Conservation (phyloP, 53 echinoderm and acorn worm species). For the Luidia sarsii region DNA sequence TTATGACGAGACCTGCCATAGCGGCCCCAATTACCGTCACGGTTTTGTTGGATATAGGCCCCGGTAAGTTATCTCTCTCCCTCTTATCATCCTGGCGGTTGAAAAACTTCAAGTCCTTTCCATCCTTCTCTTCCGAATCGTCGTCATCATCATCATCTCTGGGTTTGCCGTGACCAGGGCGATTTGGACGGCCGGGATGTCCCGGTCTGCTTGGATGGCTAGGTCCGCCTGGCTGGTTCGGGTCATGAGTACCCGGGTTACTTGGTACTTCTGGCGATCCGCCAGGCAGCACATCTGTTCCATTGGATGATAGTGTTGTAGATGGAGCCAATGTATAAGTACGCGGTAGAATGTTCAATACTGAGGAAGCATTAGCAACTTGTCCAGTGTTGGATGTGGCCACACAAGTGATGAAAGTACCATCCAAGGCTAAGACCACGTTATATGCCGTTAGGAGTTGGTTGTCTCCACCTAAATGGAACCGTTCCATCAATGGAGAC, state of each 20-base stretch:
- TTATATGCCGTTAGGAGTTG: slow-evolving; percentile 24
- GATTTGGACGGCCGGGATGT: neutral
- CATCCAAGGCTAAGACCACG: neutral
- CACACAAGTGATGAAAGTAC: slow-evolving; percentile 20
- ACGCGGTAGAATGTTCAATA: slow-evolving; percentile 8
- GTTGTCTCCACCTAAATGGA: slow-evolving; percentile 11
- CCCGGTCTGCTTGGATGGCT: neutral
- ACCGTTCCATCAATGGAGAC: slow-evolving; percentile 39
- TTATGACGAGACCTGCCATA: slow-evolving; percentile 43
- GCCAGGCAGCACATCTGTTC: neutral
- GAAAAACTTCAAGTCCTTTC: neutral
- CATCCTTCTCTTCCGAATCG: neutral
- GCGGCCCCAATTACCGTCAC: slow-evolving; percentile 34
- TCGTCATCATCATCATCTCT: neutral
- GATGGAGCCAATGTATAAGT: too few species aligned
- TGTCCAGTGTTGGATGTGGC: slow-evolving; percentile 50
- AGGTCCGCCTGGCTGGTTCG: neutral
- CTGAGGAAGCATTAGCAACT: slow-evolving; percentile 22
- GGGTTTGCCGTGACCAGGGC: slow-evolving; percentile 8
- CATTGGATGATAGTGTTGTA: too few species aligned
- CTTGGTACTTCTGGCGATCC: neutral
- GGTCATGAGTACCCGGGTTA: neutral
- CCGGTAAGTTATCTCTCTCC: slow-evolving; percentile 6
- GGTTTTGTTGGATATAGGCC: neutral
- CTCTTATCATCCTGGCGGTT: neutral